Evolutionary conservation across 2,888 invertebrate genomes (phyloP).

Genomic region (Herminia tarsipennalis): DNA sequence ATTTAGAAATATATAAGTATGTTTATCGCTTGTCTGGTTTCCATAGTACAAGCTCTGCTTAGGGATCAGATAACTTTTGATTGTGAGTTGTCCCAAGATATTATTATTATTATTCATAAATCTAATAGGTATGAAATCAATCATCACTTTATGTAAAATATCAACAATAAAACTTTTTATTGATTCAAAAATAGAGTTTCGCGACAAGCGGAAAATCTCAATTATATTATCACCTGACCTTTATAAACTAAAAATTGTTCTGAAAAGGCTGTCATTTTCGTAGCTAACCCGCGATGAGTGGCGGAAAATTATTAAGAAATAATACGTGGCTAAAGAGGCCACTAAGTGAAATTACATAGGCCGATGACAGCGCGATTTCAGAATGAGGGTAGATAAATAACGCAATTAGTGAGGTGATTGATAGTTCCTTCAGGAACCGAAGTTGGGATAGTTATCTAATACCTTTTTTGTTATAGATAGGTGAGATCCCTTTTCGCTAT

Average conservation of each 20-base stretch:
- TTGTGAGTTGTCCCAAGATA: too few relatives aligned
- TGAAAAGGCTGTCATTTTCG: conserved; percentile 47
- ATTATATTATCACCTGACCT: conserved; percentile 11
- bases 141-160: too few relatives aligned
- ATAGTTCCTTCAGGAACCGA: conserved; percentile 60
- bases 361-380: conserved; percentile 72
- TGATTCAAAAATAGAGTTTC: background rate
- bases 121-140: too few relatives aligned
- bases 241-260: conserved; percentile 12
- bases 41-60: too few relatives aligned
- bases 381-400: conserved; percentile 74
- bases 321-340: conserved; percentile 62
- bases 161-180: too few relatives aligned
- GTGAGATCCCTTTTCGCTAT: conserved; percentile 44
- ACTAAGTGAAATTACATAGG: conserved; percentile 78
- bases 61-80: too few relatives aligned
- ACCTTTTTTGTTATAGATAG: conserved; percentile 51
- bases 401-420: conserved; percentile 77
- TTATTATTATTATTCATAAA: too few relatives aligned
- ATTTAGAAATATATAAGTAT: too few relatives aligned
- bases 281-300: conserved; percentile 50
- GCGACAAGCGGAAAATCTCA: conserved; percentile 5
- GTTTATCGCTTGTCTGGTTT: too few relatives aligned
- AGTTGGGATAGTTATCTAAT: conserved; percentile 47
- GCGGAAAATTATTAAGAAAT: conserved; percentile 63